phyloP scores from a whole-genome alignment of 2,888 invertebrate genomes.

The Pseudococcus longispinus region DNA sequence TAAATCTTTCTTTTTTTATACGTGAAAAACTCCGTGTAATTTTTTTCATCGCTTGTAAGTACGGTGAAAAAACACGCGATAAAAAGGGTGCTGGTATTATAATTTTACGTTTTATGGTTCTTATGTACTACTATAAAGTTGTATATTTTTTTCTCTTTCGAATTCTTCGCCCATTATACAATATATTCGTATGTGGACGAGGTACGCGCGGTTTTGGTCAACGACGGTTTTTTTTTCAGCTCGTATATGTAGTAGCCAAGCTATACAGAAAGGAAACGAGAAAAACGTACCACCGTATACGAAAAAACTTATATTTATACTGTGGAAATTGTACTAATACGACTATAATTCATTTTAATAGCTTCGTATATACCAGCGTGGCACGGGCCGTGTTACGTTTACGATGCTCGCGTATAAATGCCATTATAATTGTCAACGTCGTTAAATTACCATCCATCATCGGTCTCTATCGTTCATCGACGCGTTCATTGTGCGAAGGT shows the following conservation, averaged over 20 bases:
- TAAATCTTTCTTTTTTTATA: constrained; percentile 2
- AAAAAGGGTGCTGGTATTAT: neutral
- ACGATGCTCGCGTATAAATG: constrained; percentile 32
- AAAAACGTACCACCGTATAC: no score
- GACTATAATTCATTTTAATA: constrained; percentile 48
- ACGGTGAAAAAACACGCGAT: constrained; percentile 16
- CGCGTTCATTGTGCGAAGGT: constrained; percentile 45
- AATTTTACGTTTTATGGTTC: neutral
- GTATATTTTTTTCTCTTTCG: neutral
- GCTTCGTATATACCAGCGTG: constrained; percentile 20
- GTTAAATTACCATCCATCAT: constrained; percentile 53
- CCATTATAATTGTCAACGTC: constrained; percentile 52
- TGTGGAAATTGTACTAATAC: constrained; percentile 29
- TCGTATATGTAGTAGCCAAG: neutral
- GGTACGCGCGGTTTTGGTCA: neutral
- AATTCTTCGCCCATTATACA: neutral
- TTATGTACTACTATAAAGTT: neutral
- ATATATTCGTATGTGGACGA: neutral
- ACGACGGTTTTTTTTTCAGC: neutral
- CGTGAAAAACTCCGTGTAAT: constrained; percentile 19
- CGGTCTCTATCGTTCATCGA: constrained; percentile 27
- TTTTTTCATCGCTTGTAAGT: constrained; percentile 7
- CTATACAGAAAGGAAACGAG: neutral
- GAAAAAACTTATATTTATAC: constrained; percentile 21
- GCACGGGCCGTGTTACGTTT: neutral